Evolutionary conservation across 2,888 invertebrate species (phyloP), one percentile per base, ranked within the genome.

Genomic region (Busseola fusca): DNA sequence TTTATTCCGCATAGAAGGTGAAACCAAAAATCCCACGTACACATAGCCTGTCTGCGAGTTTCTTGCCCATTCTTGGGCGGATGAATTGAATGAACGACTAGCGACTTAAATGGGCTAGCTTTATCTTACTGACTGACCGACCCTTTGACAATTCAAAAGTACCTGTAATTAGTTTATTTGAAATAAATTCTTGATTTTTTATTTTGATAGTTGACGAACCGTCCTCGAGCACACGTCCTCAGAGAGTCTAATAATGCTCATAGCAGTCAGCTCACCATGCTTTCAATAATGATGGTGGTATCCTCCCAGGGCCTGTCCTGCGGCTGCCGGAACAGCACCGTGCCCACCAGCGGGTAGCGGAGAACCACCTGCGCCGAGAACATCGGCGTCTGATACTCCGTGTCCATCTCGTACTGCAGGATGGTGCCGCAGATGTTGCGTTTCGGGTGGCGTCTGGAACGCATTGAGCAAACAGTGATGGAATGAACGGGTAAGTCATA

Each of bases 321-420:
- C 0, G 98, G 97, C 92, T 99, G 99, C 1, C 98, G 96, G 86
- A 99, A 97, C 57, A 98, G 91, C 57, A 99, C 97, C 70, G 97
- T 95, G 0, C 99, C 99, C 1, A 98, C 98, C 30, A 99, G 95
- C 0, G 99, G 99, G 94, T 98, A 99, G 7, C 98, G 96, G 90
- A 98, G 98, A 50, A 97, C 96, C 0, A 97, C 98, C 91, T 98
- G 97, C 0, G 98, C 98, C 0, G 98, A 98, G 56, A 96, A 96
- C 94, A 98, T 97, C 78, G 96, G 96, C 84, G 97, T 97, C 91
- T 97, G 97, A 87, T 97, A 97, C 66, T 96, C 93, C 18, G 97
- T 97, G 83, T 97, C 96, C 9, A 94, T 88, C 80, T 97, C 96
- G 90, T 98, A 97, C 88, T 72, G 94, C 85, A 85, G 85, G 64